Evolutionary conservation across 2,113 vertebrate species (phyloP), one percentile per base, ranked within the genome.

Genomic region (Phyllostomus discolor): DNA sequence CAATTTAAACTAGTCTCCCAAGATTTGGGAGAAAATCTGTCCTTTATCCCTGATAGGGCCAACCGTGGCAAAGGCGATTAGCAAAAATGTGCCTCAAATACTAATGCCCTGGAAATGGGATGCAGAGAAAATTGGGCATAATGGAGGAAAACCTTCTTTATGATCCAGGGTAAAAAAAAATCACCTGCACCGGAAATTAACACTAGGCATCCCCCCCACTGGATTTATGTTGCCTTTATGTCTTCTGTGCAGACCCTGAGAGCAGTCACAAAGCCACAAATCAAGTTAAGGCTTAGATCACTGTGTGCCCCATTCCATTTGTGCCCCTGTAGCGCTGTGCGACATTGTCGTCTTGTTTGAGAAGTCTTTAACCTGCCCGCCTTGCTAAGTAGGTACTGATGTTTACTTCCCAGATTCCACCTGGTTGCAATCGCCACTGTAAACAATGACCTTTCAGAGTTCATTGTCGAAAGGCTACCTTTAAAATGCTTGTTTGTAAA

Each of bases 231-330:
- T 93, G 64, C 15, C 22, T 96, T 97, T 97, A 94, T 94, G 97
- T 97, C 79, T 70, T 80, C 54, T 93, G 35, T 80, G 98, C 78
- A 93, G 75, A 94, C 88, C 76, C 91, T 96, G 96, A 94, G 96
- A 97, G 91, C 41, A 96, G 79, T 85, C 81, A 97, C 83, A 95
- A 97, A 98, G 97, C 97, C 81, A 97, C 81, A 95, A 97, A 98
- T 98, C 96, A 97, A 88, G 66, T 98, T 96, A 97, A 88, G 66
- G 54, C 88, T 97, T 93, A 96, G 88, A 97, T 89, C 84, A 73
- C 54, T 86, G 1, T 66, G 90, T 95, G 96, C 84, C 97, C 97
- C 97, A 97, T 96, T 97, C 20, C 87, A 91, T 97, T 98, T 98
- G 95, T 95, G 33, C 41, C 92, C 88, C 93, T 97, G 43, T 94